Evolutionary conservation across 1,140 invertebrate species (phyloP).

Genomic region (Oncopeltus fasciatus): DNA sequence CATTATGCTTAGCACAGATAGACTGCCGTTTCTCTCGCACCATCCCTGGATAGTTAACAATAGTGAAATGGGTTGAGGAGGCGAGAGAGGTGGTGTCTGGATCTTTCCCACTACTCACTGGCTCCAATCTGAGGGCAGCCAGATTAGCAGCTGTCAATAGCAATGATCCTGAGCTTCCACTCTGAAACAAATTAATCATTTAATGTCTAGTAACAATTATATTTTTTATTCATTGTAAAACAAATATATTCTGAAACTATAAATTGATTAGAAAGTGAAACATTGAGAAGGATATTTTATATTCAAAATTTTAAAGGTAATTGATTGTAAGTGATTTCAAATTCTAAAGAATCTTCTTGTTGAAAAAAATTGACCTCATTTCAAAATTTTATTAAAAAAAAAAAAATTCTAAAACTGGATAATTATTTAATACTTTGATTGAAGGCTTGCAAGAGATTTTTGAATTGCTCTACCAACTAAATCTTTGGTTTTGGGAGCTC

Average conservation of each 20-base stretch:
- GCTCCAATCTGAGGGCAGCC: constrained; percentile 44
- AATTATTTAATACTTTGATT: too few species aligned
- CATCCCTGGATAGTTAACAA: constrained; percentile 60
- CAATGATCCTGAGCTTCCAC: constrained; percentile 58
- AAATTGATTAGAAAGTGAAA: not conserved
- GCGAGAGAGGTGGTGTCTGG: constrained; percentile 56
- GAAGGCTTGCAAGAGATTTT: too few species aligned
- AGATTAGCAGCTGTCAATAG: constrained; percentile 62
- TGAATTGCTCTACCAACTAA: too few species aligned
- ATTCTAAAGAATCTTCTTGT: too few species aligned
- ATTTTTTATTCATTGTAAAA: too few species aligned
- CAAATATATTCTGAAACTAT: not conserved
- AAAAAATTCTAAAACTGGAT: too few species aligned
- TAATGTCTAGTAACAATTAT: not conserved
- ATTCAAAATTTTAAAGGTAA: not conserved
- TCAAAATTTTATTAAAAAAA: too few species aligned
- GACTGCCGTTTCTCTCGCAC: constrained; percentile 36
- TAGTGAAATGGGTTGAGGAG: constrained; percentile 71
- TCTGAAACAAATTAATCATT: constrained; percentile 37
- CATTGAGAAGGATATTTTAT: not conserved
- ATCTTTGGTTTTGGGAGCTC: too few species aligned
- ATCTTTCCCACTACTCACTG: constrained; percentile 27
- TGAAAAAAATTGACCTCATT: too few species aligned
- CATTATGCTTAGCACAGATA: constrained; percentile 49
- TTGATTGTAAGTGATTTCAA: too few species aligned